Evolutionary conservation across 2,888 invertebrate genomes (phyloP), one percentile per base, ranked within the genome.

Genomic region (Gymnocheta viridis): DNA sequence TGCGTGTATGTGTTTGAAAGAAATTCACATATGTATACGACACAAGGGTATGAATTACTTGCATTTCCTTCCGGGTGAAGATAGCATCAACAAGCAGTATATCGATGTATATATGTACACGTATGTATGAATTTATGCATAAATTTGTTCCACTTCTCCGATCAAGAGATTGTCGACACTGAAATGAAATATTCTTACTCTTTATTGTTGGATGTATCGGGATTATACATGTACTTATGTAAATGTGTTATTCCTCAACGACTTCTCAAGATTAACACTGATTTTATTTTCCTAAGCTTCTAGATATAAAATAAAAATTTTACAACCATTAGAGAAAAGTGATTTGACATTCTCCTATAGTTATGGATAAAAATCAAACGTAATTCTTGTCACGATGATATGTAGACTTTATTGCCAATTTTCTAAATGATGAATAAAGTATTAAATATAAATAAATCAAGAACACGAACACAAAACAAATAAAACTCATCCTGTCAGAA

Each of bases 31-130:
- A 32, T 32, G 32, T 7, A 32, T 7, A 32, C 4, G 4, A 5
- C 32, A 7, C 7, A 32, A 32, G 32, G 4, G 32, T 32, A 32
- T 32, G 32, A 32, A 32, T 32, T 32, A 32, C 32, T 32, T 60
- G 60, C 49, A 69, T 51, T 67, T 78, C 77, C 77, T 78, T 78
- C 77, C 77, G 77, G 60, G n/a, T n/a, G n/a, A n/a, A n/a, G n/a
- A n/a, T n/a, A n/a, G n/a, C n/a, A n/a, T n/a, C n/a, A n/a, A n/a
- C 54, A 2, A 12, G 12, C 38, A 38, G n/a, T 38, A 38, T 62
- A 78, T 58, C 49, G 49, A 60, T 60, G 10, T 6, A 17, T n/a
- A 22, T 9, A 22, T 27, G 32, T 47, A 27, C 12, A 14, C 12
- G 22, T 32, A n/a, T 29, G 32, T 32, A 7, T 32, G 32, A 32